Evolutionary conservation across 2,113 vertebrate species (phyloP).

Genomic region (Ammodytes marinus): DNA sequence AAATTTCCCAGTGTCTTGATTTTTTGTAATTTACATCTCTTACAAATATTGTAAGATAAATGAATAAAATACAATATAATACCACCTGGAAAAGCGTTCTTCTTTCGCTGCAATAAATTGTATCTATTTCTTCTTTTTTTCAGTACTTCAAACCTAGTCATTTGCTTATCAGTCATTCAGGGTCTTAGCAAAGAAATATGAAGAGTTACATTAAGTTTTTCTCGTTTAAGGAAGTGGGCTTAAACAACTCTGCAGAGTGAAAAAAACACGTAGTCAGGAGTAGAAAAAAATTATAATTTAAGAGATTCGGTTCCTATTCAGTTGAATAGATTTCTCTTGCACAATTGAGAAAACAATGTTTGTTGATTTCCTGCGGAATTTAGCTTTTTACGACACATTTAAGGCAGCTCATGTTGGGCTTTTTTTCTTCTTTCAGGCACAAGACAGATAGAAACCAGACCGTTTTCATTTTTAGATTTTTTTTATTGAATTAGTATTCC

Average conservation of each 20-base stretch:
- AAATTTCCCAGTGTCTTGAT: not conserved
- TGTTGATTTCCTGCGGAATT: slow-evolving; percentile 4
- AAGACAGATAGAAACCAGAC: slow-evolving; percentile 5
- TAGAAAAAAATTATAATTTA: not conserved
- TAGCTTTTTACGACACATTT: not conserved
- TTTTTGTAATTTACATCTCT: not conserved
- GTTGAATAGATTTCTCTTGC: slow-evolving; percentile 14
- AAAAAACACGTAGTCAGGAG: slow-evolving; percentile 33
- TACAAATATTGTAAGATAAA: slow-evolving; percentile 12
- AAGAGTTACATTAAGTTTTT: slow-evolving; percentile 17
- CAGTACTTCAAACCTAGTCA: slow-evolving; percentile 38
- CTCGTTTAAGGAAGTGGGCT: slow-evolving; percentile 76
- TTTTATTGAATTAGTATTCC: slow-evolving; percentile 53
- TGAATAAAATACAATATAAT: slow-evolving; percentile 13
- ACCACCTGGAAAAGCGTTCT: not conserved
- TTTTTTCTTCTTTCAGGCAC: not conserved
- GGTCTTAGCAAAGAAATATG: slow-evolving; percentile 35
- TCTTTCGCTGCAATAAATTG: slow-evolving; percentile 3
- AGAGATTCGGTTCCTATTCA: slow-evolving; percentile 20
- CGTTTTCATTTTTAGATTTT: slow-evolving; percentile 6
- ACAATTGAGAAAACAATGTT: slow-evolving; percentile 24
- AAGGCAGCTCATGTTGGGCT: not conserved
- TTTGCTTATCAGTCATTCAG: slow-evolving; percentile 55
- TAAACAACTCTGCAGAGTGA: slow-evolving; percentile 33
- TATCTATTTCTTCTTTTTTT: slow-evolving; percentile 13